These are phyloP conservation scores for Drosophila teissieri DNA, from an alignment of 1,140 invertebrate genomes.

Conservation along the genomic window DNA sequence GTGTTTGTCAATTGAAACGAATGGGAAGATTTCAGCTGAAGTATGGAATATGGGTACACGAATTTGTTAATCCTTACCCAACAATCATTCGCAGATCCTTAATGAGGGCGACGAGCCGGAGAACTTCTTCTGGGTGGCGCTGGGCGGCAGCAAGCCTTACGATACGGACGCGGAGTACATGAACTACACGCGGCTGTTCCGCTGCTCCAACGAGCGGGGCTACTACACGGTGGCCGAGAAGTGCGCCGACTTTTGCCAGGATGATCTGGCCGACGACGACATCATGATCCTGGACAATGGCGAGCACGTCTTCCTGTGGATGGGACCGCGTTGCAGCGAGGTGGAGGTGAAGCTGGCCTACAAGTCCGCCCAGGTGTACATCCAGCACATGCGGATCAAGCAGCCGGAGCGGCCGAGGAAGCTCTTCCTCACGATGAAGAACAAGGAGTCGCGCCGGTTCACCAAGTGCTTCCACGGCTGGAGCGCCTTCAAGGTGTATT, in stretches of 20 bases:
- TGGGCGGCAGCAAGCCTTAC: conserved; percentile 97
- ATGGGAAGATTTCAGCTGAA: too few species aligned
- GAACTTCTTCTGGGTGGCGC: conserved; percentile 99
- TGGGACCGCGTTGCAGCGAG: conserved; percentile 97
- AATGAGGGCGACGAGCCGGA: conserved; percentile 99
- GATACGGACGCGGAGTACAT: conserved; percentile 97
- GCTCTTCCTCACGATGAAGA: conserved; percentile 97
- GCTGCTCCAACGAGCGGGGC: conserved; percentile 99
- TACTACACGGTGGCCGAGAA: conserved; percentile 99
- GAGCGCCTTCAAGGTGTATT: conserved; percentile 85
- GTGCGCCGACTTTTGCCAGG: conserved; percentile 99
- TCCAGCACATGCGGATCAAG: conserved; percentile 98
- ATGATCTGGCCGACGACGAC: conserved; percentile 99
- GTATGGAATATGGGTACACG: too few species aligned
- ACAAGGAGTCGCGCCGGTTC: conserved; percentile 97
- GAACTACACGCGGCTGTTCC: conserved; percentile 96
- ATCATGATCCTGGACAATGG: conserved; percentile 99
- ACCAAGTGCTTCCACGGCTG: conserved; percentile 99
- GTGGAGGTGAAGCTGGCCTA: conserved; percentile 99
- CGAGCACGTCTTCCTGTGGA: conserved; percentile 98
- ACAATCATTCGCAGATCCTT: conserved; percentile 87
- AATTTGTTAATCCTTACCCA: not conserved
- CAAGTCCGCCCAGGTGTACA: conserved; percentile 99
- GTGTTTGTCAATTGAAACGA: too few species aligned
- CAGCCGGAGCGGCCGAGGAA: conserved; percentile 96